phyloP scores from a whole-genome alignment of 23 tunicate species.

The Styela clava region DNA sequence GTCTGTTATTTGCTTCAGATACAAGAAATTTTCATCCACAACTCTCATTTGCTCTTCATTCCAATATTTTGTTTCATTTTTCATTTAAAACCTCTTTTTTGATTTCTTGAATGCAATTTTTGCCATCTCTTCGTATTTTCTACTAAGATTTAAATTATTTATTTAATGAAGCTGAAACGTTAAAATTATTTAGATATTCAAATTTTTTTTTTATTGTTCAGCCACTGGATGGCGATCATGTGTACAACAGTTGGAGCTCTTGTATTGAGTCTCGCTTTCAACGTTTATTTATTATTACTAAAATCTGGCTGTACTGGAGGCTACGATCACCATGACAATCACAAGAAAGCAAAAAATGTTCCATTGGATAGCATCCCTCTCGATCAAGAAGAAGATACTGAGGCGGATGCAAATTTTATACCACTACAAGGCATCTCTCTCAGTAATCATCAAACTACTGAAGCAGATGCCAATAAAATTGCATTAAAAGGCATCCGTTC shows the following conservation, averaged over 20 bases:
- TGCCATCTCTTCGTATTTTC: no score
- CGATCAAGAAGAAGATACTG: not conserved
- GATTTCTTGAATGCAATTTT: no score
- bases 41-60: no score
- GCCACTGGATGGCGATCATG: slow-evolving; percentile 21
- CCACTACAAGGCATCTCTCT: not conserved
- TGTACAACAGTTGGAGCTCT: slow-evolving; percentile 15
- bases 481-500: not conserved
- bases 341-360: not conserved
- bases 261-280: not conserved
- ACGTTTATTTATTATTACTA: slow-evolving; percentile 4
- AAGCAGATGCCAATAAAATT: not conserved
- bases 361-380: not conserved
- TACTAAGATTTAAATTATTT: no score
- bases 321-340: not conserved
- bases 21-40: no score
- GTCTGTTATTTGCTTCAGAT: no score
- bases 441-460: not conserved
- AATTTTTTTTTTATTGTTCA: no score
- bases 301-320: not conserved
- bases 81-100: no score
- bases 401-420: not conserved
- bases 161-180: no score
- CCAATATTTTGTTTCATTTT: no score
- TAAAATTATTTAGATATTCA: no score